Conservation (phyloP, 2,888 invertebrate species). For the Nemurella pictetii region DNA sequence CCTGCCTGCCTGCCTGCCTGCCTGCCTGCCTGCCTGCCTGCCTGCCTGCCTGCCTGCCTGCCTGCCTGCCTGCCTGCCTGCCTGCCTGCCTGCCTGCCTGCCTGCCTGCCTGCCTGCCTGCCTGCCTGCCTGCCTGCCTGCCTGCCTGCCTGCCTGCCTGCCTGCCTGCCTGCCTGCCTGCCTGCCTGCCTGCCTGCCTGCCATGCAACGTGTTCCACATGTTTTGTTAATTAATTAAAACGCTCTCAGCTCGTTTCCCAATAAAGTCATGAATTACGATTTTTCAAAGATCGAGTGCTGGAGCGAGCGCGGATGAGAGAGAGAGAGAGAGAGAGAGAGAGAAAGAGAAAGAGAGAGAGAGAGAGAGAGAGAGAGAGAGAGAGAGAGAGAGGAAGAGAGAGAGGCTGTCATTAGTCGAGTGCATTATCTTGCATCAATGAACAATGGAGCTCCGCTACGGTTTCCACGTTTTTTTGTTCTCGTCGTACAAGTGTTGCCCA, state of each 20-base stretch:
- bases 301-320: not conserved
- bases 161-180: too few species aligned
- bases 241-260: not conserved
- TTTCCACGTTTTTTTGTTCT: not conserved
- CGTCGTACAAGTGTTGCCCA: not conserved
- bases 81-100: too few species aligned
- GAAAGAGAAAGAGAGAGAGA: not conserved
- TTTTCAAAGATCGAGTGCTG: not conserved
- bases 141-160: too few species aligned
- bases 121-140: too few species aligned
- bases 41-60: too few species aligned
- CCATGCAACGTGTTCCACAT: too few species aligned
- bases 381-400: not conserved
- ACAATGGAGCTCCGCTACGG: not conserved
- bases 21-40: too few species aligned
- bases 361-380: not conserved
- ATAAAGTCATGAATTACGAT: not conserved
- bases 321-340: not conserved
- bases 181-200: too few species aligned
- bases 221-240: not conserved
- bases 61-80: too few species aligned
- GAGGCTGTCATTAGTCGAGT: not conserved
- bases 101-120: too few species aligned
- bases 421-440: conserved; percentile 14
- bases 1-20: too few species aligned